Conservation (phyloP, 2,888 invertebrate species). For the Lasioglossum zephyrum region DNA sequence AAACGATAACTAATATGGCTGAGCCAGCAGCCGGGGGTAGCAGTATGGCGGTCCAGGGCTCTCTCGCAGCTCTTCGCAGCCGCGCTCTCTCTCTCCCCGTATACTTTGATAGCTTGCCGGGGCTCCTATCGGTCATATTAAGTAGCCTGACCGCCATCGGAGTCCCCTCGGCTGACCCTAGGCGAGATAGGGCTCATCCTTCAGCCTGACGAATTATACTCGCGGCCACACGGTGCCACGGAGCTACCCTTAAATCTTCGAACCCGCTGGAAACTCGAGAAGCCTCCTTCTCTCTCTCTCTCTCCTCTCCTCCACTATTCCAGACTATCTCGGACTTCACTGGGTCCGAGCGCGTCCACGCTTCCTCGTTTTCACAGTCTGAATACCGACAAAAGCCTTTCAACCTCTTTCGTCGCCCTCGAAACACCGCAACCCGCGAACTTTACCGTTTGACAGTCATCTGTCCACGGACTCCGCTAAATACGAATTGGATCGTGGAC, state of each 20-base stretch:
- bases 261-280: slow-evolving; percentile 52
- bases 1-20: slow-evolving; percentile 72
- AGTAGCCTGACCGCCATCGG: slow-evolving; percentile 74
- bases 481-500: background rate
- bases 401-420: slow-evolving; percentile 14
- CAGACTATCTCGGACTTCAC: background rate
- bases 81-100: slow-evolving; percentile 27
- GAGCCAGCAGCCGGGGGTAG: slow-evolving; percentile 62
- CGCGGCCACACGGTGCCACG: slow-evolving; percentile 54
- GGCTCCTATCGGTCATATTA: slow-evolving; percentile 79
- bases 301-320: background rate
- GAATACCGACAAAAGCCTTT: slow-evolving; percentile 18
- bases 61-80: slow-evolving; percentile 26
- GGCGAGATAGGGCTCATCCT: slow-evolving; percentile 62
- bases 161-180: slow-evolving; percentile 40
- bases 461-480: background rate
- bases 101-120: slow-evolving; percentile 76
- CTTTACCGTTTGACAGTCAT: background rate
- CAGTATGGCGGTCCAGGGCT: background rate
- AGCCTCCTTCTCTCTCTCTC: background rate
- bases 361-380: background rate
- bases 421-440: slow-evolving; percentile 21
- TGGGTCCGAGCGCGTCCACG: background rate
- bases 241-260: slow-evolving; percentile 69
- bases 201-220: slow-evolving; percentile 61